These are phyloP conservation scores for Hololepta plana DNA, from an alignment of 2,888 invertebrate species.

Conservation along the genomic window DNA sequence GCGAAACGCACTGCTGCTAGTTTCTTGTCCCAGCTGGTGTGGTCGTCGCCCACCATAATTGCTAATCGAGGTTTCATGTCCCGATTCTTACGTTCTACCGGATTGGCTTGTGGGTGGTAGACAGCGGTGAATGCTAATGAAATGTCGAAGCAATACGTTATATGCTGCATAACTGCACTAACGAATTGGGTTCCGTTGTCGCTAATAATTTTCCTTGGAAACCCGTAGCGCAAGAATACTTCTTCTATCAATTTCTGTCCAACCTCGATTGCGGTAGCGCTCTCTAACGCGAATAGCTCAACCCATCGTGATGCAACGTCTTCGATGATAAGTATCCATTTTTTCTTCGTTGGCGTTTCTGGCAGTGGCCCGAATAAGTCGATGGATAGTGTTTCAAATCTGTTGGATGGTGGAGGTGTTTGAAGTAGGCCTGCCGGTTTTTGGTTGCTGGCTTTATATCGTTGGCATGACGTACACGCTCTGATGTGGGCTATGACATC, in stretches of 20 bases:
- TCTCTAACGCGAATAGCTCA: conserved; percentile 11
- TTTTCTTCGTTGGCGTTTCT: conserved; percentile 7
- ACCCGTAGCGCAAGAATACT: conserved; percentile 16
- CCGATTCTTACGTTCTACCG: conserved; percentile 17
- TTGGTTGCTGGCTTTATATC: conserved; percentile 3
- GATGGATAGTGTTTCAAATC: conserved; percentile 3
- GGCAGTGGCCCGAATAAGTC: conserved; percentile 6
- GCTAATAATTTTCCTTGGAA: conserved; percentile 16
- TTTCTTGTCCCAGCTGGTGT: conserved; percentile 15
- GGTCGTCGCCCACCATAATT: conserved; percentile 15
- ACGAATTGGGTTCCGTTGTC: conserved; percentile 21
- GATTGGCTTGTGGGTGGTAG: conserved; percentile 16
- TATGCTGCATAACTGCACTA: conserved; percentile 17
- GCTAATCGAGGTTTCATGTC: conserved; percentile 17
- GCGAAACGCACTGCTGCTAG: conserved; percentile 20
- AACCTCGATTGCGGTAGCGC: conserved; percentile 13
- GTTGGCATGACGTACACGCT: conserved; percentile 3
- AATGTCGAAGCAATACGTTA: conserved; percentile 14
- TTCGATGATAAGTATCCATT: conserved; percentile 14
- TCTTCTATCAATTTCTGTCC: conserved; percentile 13
- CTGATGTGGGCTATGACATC: conserved; percentile 1
- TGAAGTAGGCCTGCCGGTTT: conserved; percentile 4
- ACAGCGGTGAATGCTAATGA: conserved; percentile 13
- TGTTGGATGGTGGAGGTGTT: conserved; percentile 2
- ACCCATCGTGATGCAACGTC: conserved; percentile 15